Evolutionary conservation across 2,888 invertebrate species (phyloP), one percentile per base, ranked within the genome.

Genomic region (Trichogramma evanescens): DNA sequence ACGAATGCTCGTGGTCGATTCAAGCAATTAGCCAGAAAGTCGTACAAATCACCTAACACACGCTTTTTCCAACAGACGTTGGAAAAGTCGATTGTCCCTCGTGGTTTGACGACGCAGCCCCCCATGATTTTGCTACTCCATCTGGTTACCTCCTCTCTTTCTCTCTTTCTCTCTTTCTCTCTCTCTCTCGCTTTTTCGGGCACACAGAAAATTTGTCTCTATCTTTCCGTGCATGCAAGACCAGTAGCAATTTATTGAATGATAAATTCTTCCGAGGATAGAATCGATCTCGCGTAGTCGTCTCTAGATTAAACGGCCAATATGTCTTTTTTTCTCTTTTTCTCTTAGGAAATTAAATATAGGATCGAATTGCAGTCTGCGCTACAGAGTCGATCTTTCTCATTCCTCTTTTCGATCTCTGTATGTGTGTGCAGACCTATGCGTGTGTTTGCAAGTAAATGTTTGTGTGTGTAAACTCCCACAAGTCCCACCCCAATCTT

Each of bases 241-340:
- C 64, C 66, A 57, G 49, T 65, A 62, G 71, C 72, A 75, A 76
- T 77, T 77, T 75, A 76, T 76, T 74, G 74, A 76, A 76, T 76
- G 77, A 76, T 77, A 76, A 75, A 77, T 77, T 76, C 70, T 70
- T 63, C 65, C 63, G 65, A 72, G 13, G 76, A 77, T 77, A 74
- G 76, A 71, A 77, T 75, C 76, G 70, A 71, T 72, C 73, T 48
- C 39, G 41, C 54, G 6, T 6, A 6, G 50, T 39, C 60, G 59
- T 62, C 54, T 64, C 74, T 74, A 73, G 76, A 76, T 77, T 77
- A 77, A 77, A 76, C 73, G 75, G 70, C 73, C 73, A 70, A 73
- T 70, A 75, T 73, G 59, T 56, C 62, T 65, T 51, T 55, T 59
- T 59, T 55, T 59, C 56, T 49, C 59, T 61, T 61, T 60, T 65